Base-by-base conservation (phyloP, 2,888 invertebrate genomes). In the Pseudoips prasinana region DNA sequence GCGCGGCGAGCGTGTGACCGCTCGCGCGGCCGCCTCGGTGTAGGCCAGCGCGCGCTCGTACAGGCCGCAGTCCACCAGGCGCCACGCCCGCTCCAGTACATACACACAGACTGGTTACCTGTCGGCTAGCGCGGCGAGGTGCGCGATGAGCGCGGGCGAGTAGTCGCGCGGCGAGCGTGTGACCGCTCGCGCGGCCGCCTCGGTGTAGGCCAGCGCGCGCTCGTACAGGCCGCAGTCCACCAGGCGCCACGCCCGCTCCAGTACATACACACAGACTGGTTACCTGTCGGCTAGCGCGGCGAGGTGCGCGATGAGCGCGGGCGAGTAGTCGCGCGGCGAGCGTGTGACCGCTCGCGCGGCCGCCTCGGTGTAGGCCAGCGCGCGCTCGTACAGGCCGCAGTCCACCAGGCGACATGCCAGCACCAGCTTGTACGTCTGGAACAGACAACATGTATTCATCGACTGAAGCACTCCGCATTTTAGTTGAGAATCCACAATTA, bases 121-220 rank as follows among this genome's bases (percentile, higher is more conserved):
- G 49, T 76, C 59, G 49, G 83, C 76, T 39, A 92, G 87, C 42
- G 84, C 81, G 33, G 90, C 82, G 3, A 91, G 36, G 92, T 8
- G 9, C 6, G 7, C 0, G 1, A 39, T 7, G 19, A 57, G 89
- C 14, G 76, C 69, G 27, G 72, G 73, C 42, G 90, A 77, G 57
- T 90, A 90, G 38, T 73, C 74, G 3, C 74, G 62, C 1, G 92
- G 92, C 62, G 90, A 89, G 46, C 87, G 88, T 4, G 91, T 83
- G 23, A 96, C 90, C 37, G 92, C 92, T 10, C 90, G 84, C 5
- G 95, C 91, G 22, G 96, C 92, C 58, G 92, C 92, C 89, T 98
- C 97, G 65, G 93, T 91, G 86, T 98, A 98, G 48, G 93, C 90
- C 47, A 97, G 86, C 33, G 96, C 94, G 73, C 95, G 95, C 73